Conservation (phyloP, 2,888 invertebrate species). For the Orthonevra nobilis region DNA sequence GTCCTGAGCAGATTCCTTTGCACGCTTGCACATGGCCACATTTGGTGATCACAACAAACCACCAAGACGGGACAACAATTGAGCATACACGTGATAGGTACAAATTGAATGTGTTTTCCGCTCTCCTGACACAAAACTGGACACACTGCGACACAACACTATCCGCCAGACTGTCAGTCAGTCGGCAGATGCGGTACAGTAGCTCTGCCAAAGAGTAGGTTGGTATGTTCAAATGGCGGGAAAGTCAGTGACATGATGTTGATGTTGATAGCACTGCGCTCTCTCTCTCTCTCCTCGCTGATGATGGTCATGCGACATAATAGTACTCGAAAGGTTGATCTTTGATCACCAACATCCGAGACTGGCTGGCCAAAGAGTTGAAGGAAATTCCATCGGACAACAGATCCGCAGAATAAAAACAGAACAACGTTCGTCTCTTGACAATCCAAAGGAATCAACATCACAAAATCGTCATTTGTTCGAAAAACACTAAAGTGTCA, state of each 20-base stretch:
- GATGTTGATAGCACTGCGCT: conserved; percentile 52
- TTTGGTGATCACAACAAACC: conserved; percentile 25
- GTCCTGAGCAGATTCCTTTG: background rate
- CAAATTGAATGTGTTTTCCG: conserved; percentile 66
- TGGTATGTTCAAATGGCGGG: conserved; percentile 13
- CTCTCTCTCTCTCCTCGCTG: conserved; percentile 14
- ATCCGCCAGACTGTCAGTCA: no score
- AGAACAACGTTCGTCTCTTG: background rate
- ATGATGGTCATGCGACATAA: conserved; percentile 66
- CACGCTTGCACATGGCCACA: conserved; percentile 1
- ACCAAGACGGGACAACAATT: conserved; percentile 39
- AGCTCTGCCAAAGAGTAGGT: no score
- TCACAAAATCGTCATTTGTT: conserved; percentile 70
- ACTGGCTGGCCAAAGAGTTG: conserved; percentile 21
- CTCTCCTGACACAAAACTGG: conserved; percentile 57
- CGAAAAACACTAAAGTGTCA: conserved; percentile 74
- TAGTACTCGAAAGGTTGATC: conserved; percentile 69
- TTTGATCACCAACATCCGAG: conserved; percentile 42
- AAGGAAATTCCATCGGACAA: conserved; percentile 53
- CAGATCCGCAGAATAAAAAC: conserved; percentile 6
- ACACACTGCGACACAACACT: conserved; percentile 2
- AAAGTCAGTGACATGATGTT: conserved; percentile 56
- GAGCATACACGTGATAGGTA: conserved; percentile 66
- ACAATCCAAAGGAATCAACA: conserved; percentile 69
- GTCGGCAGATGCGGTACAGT: no score